A percentile compares a stretch with the other conserved stretches of the same genome.
phyloP scores from a whole-genome alignment of 2,113 vertebrate genomes.

The Phoxinus phoxinus region DNA sequence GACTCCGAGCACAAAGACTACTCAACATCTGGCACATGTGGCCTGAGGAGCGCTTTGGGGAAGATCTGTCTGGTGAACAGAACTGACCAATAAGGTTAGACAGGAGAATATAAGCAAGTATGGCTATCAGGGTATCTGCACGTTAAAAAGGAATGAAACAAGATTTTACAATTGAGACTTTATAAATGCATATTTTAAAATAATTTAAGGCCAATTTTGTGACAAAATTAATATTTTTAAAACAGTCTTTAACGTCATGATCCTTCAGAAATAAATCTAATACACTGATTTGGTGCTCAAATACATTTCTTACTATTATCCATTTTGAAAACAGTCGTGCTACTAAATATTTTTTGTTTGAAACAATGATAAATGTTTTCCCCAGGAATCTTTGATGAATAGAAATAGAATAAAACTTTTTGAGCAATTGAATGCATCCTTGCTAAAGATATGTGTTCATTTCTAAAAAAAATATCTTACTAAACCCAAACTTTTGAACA shows the following conservation, averaged over 20 bases:
- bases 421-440: background rate
- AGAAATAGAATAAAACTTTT: background rate
- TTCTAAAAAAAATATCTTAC: background rate
- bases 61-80: background rate
- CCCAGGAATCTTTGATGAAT: background rate
- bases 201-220: background rate
- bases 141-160: background rate
- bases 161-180: background rate
- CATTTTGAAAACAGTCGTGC: background rate
- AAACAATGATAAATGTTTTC: background rate
- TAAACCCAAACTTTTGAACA: background rate
- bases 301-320: background rate
- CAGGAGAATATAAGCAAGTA: background rate
- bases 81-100: constrained; percentile 5
- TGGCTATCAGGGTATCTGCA: background rate
- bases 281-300: background rate
- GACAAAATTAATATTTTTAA: background rate
- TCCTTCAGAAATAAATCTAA: background rate
- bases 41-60: background rate
- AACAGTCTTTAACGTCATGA: background rate
- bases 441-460: background rate
- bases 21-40: constrained; percentile 45
- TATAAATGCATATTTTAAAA: too few species aligned
- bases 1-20: constrained; percentile 25
- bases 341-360: background rate